Percentiles rank a stretch among this genome's conserved stretches.
These are phyloP conservation scores for Shinisaurus crocodilurus DNA, from an alignment of 2,113 vertebrate genomes.

Conservation along the genomic window DNA sequence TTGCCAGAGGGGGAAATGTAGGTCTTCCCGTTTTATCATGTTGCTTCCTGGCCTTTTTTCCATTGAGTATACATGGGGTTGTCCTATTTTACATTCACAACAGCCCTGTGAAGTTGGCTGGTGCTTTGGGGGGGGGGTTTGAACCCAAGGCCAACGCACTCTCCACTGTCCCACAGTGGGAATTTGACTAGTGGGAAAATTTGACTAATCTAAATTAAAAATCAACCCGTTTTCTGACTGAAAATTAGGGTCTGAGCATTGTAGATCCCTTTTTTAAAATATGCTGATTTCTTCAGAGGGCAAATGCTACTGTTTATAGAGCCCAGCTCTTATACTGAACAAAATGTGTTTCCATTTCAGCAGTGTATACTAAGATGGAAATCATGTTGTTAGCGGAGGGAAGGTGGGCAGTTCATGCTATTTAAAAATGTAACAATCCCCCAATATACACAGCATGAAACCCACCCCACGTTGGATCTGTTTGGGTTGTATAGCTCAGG, in stretches of 20 bases:
- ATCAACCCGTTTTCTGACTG: background rate
- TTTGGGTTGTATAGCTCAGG: background rate
- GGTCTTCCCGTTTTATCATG: background rate
- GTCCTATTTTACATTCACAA: background rate
- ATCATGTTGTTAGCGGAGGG: background rate
- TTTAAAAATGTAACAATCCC: background rate
- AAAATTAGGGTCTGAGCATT: background rate
- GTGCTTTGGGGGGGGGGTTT: background rate
- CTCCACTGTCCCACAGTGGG: background rate
- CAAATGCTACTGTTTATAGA: background rate
- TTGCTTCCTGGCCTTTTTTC: background rate
- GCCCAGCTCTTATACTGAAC: background rate
- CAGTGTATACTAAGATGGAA: no score
- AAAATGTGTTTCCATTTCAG: background rate
- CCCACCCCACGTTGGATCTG: background rate
- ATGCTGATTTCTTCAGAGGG: background rate
- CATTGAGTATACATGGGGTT: background rate
- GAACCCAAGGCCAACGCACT: background rate
- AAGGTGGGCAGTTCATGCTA: no score
- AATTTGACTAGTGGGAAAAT: slow-evolving; percentile 32
- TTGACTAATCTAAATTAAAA: slow-evolving; percentile 48
- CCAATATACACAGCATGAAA: background rate
- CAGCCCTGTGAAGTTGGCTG: background rate
- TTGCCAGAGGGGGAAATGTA: background rate
- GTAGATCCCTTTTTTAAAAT: background rate